Evolutionary conservation across 2,888 invertebrate genomes (phyloP), one percentile per base, ranked within the genome.

Genomic region (Tetramorium bicarinatum): DNA sequence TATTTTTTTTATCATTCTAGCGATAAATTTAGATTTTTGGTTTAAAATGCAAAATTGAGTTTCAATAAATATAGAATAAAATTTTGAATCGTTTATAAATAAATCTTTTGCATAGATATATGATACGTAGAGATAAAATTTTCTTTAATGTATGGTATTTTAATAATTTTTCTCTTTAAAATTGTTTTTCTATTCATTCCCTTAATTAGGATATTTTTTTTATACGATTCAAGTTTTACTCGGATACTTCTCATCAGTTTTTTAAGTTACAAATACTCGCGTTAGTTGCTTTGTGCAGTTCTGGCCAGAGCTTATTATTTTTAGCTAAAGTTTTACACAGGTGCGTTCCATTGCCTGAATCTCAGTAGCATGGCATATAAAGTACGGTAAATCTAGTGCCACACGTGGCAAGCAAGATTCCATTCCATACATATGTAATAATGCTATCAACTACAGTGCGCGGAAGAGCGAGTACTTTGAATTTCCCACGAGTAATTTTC

Each of bases 401-500:
- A 21, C 47, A 41, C 25, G 69, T 34, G 67, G 41, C 64, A 15
- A 56, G 66, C 81, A 64, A 81, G 52, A 83, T 79, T 81, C 44
- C 74, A 71, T 54, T 7, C 49, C 74, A 47, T 71, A 84, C 76
- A 82, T 75, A 67, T n/a, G 41, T 82, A 79, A 83, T 72, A 82
- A 83, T 18, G 66, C 77, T 54, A 83, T 83, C 81, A 64, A 49
- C 66, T 69, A 11, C 41, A 59, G 41, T 11, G 11, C 44, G n/a
- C 49, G 21, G 18, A 52, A 56, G 52, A 82, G 41, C 64, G 49
- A 74, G 56, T 77, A 66, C 61, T 56, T 49, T 6, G 38, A 71
- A 83, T 86, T 80, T 85, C 76, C 75, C 86, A 69, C 44, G 85
- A 76, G 79, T 71, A 61, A 83, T 83, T 69, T 69, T 62, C 41